phyloP scores from a whole-genome alignment of 2,888 invertebrate species.

The Chorisops tibialis region DNA sequence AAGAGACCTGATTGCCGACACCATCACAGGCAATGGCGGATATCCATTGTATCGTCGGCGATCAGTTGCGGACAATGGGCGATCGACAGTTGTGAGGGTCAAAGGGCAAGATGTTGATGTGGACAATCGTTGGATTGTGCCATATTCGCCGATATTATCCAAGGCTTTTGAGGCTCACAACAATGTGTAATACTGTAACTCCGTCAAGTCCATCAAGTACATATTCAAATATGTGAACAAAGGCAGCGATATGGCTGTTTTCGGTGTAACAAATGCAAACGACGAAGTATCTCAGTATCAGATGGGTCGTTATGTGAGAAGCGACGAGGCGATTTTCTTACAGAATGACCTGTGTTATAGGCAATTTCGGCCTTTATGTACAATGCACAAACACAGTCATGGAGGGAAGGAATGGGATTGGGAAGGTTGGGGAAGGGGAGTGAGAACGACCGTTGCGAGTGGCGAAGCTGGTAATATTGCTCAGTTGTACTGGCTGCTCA shows the following conservation, averaged over 20 bases:
- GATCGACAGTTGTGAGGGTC: slow-evolving; percentile 19
- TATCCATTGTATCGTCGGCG: slow-evolving; percentile 45
- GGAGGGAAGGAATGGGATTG: too few species aligned
- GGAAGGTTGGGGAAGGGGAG: too few species aligned
- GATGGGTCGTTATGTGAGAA: slow-evolving; percentile 38
- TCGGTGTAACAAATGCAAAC: slow-evolving; percentile 37
- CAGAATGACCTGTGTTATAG: too few species aligned
- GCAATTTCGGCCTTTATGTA: too few species aligned
- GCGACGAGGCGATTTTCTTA: slow-evolving; percentile 31
- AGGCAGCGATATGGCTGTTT: slow-evolving; percentile 46
- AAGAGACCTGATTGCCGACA: slow-evolving; percentile 36
- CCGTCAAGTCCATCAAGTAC: slow-evolving; percentile 48
- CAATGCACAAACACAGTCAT: too few species aligned
- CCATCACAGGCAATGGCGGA: slow-evolving; percentile 41
- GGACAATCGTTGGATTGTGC: slow-evolving; percentile 46
- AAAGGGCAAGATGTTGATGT: slow-evolving; percentile 31
- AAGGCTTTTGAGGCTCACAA: slow-evolving; percentile 43
- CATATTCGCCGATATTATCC: slow-evolving; percentile 41
- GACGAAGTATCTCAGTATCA: slow-evolving; percentile 28
- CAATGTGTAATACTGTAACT: slow-evolving; percentile 50
- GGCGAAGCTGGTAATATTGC: slow-evolving; percentile 14
- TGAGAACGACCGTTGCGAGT: slow-evolving; percentile 28
- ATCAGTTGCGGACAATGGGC: slow-evolving; percentile 35
- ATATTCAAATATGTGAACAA: slow-evolving; percentile 51
- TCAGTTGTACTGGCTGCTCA: too few species aligned